phyloP scores from a whole-genome alignment of 2,113 vertebrate genomes.

The Apodemus sylvaticus region DNA sequence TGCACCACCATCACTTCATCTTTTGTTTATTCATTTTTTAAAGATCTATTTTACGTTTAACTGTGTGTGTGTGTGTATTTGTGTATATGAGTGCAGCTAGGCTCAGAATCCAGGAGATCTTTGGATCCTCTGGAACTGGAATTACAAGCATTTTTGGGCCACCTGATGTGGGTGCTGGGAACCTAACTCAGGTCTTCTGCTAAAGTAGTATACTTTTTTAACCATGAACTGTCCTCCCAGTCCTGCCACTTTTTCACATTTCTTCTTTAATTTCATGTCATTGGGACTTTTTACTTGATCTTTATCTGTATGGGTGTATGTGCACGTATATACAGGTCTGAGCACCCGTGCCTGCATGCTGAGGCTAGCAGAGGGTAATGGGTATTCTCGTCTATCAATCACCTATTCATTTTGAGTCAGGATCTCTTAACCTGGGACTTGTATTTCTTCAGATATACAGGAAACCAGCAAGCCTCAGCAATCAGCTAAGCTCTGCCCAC shows the following conservation, averaged over 20 bases:
- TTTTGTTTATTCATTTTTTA: not conserved
- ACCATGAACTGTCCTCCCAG: not conserved
- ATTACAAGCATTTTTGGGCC: not conserved
- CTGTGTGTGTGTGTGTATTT: not conserved
- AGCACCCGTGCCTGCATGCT: not conserved
- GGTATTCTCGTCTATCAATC: not conserved
- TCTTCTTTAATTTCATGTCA: not conserved
- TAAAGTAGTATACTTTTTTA: not conserved
- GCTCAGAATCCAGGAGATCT: not conserved
- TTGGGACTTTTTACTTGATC: not conserved
- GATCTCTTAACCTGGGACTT: not conserved
- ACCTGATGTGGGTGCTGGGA: not conserved
- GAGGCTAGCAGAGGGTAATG: not conserved
- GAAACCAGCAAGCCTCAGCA: not conserved
- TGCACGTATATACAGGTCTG: not conserved
- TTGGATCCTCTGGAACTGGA: not conserved
- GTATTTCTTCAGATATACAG: not conserved
- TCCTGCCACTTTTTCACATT: not conserved
- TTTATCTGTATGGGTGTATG: not conserved
- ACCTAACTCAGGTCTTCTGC: not conserved
- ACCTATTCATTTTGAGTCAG: not conserved
- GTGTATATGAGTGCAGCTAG: not conserved
- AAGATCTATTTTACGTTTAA: not conserved
- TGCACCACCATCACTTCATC: not conserved
- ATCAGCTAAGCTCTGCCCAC: not conserved